Evolutionary conservation across 1,140 invertebrate genomes (phyloP).

Genomic region (Drosophila nannoptera): DNA sequence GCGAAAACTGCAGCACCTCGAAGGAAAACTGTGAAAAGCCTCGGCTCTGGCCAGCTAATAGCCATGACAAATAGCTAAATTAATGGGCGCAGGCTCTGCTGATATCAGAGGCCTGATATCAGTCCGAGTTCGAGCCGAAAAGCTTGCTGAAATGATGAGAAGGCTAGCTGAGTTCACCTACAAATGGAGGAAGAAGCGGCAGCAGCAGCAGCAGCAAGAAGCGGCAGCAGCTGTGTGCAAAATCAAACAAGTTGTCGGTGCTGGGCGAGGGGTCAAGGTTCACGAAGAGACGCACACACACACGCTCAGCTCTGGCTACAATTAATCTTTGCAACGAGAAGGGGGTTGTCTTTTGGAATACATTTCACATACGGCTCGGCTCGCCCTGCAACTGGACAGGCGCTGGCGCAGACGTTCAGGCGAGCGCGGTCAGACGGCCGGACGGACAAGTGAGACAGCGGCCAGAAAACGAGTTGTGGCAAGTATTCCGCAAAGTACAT

Average conservation of each 20-base stretch:
- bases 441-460: conserved; percentile 62
- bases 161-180: conserved; percentile 35
- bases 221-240: conserved; percentile 47
- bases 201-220: too few relatives aligned
- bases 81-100: conserved; percentile 62
- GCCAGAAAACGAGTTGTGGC: conserved; percentile 51
- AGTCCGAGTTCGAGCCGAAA: conserved; percentile 40
- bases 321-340: conserved; percentile 66
- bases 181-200: conserved; percentile 11
- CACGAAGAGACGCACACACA: conserved; percentile 18
- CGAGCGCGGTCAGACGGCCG: conserved; percentile 14
- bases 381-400: conserved; percentile 20
- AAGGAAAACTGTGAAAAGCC: conserved; percentile 23
- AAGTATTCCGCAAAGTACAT: conserved; percentile 41
- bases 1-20: conserved; percentile 1
- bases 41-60: conserved; percentile 50
- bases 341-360: conserved; percentile 60
- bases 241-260: conserved; percentile 71
- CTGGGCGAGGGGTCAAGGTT: conserved; percentile 6
- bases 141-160: conserved; percentile 38
- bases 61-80: conserved; percentile 71
- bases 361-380: conserved; percentile 64
- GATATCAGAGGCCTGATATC: conserved; percentile 67
- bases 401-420: conserved; percentile 19
- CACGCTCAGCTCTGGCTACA: conserved; percentile 66